These are phyloP conservation scores for Musca vetustissima DNA, from an alignment of 1,140 invertebrate genomes.

Conservation along the genomic window DNA sequence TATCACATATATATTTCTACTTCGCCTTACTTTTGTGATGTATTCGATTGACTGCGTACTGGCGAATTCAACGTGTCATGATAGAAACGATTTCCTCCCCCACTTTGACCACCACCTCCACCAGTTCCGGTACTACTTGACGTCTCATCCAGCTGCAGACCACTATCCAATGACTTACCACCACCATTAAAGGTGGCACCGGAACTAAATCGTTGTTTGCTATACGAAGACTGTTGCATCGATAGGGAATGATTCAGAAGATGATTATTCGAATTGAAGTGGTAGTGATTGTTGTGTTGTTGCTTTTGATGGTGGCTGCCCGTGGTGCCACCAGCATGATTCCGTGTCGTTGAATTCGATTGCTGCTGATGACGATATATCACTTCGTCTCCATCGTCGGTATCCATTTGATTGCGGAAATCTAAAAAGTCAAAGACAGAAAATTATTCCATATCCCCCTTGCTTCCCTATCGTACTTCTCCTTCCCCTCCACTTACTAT, in stretches of 20 bases:
- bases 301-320: slow-evolving; percentile 35
- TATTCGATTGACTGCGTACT: slow-evolving; percentile 38
- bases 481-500: slow-evolving; percentile 65
- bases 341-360: slow-evolving; percentile 3
- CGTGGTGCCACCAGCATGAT: not conserved
- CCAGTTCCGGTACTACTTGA: not conserved
- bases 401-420: slow-evolving; percentile 52
- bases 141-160: slow-evolving; percentile 43
- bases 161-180: slow-evolving; percentile 49
- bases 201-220: slow-evolving; percentile 44
- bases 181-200: slow-evolving; percentile 46
- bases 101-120: not conserved
- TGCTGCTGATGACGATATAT: slow-evolving; percentile 43
- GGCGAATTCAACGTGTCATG: slow-evolving; percentile 47
- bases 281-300: slow-evolving; percentile 48
- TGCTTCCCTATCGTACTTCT: not conserved
- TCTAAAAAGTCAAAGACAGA: slow-evolving; percentile 30
- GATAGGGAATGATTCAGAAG: slow-evolving; percentile 52
- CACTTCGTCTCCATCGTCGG: slow-evolving; percentile 47
- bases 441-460: not conserved
- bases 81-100: slow-evolving; percentile 35
- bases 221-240: slow-evolving; percentile 50
- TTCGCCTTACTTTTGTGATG: slow-evolving; percentile 38
- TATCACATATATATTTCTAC: not conserved
- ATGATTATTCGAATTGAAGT: slow-evolving; percentile 52